Conservation (phyloP, 2,888 invertebrate species). For the Spatulosminthurus flaviceps region DNA sequence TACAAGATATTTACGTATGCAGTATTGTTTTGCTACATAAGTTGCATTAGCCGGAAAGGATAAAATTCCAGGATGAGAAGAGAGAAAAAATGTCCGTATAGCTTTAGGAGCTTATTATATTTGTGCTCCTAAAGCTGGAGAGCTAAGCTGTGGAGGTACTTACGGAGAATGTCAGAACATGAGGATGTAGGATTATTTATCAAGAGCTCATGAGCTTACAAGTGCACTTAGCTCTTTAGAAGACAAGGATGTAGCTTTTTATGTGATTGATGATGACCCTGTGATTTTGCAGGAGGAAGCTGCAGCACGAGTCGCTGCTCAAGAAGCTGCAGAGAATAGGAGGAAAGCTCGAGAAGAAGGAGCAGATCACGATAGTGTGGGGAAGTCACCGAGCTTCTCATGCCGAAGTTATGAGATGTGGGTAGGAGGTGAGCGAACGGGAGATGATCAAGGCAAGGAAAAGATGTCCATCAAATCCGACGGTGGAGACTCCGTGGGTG, state of each 20-base stretch:
- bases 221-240: not conserved
- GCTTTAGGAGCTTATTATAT: no score
- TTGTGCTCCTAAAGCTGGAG: no score
- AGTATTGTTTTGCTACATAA: not conserved
- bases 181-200: no score
- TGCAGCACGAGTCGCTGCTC: constrained; percentile 77
- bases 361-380: constrained; percentile 70
- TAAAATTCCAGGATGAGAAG: no score
- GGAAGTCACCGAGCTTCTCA: constrained; percentile 91
- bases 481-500: constrained; percentile 90
- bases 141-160: no score
- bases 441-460: constrained; percentile 88
- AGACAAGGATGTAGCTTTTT: no score
- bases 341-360: constrained; percentile 65
- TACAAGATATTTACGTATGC: not conserved
- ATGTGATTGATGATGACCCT: not conserved
- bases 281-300: constrained; percentile 79
- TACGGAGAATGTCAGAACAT: no score
- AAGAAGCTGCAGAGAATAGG: constrained; percentile 71
- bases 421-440: constrained; percentile 87
- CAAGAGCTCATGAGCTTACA: no score
- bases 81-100: no score
- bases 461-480: constrained; percentile 88
- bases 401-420: constrained; percentile 92
- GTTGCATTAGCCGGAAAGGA: no score